Percentiles rank a stretch among this genome's conserved stretches.
These are phyloP conservation scores for Ptychobarbus kaznakovi DNA, from an alignment of 2,797 vertebrate species.

Conservation along the genomic window DNA sequence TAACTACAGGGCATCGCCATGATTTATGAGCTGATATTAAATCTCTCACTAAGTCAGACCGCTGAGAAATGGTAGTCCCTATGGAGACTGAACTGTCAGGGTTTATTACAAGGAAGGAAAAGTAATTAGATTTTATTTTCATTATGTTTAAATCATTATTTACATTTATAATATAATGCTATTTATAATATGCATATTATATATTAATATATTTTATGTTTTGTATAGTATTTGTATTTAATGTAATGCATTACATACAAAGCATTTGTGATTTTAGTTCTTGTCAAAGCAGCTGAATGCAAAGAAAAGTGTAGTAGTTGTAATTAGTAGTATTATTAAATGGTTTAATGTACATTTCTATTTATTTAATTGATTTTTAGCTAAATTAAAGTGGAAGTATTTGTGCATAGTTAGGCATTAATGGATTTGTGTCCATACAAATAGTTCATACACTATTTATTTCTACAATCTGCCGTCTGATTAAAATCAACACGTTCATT, in stretches of 20 bases:
- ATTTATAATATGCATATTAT: background rate
- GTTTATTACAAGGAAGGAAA: background rate
- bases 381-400: background rate
- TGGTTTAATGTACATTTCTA: background rate
- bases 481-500: background rate
- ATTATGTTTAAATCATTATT: background rate
- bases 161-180: background rate
- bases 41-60: slow-evolving; percentile 5
- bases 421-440: background rate
- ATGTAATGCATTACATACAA: background rate
- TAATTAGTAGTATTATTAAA: background rate
- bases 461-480: background rate
- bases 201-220: background rate
- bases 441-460: background rate
- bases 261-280: background rate
- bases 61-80: background rate
- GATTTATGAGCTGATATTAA: slow-evolving; percentile 19
- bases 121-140: background rate
- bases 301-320: background rate
- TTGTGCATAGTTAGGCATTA: no score
- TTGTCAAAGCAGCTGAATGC: background rate
- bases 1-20: background rate
- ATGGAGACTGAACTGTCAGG: background rate
- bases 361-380: background rate
- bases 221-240: no score